phyloP scores from a whole-genome alignment of 1,140 invertebrate genomes.

The Cydia fagiglandana region DNA sequence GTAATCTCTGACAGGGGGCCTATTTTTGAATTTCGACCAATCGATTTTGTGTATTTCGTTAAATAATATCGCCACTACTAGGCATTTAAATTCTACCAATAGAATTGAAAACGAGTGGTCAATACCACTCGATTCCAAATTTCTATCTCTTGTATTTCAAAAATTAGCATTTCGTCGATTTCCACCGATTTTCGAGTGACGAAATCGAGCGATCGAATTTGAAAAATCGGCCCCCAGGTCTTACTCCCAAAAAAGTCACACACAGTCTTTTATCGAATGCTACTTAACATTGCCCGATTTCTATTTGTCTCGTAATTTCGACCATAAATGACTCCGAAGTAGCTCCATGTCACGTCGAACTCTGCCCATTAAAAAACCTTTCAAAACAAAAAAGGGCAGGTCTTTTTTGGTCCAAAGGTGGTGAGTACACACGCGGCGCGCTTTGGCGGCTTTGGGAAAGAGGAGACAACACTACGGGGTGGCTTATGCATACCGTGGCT shows the following conservation, averaged over 20 bases:
- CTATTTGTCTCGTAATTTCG: constrained; percentile 20
- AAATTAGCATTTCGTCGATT: no score
- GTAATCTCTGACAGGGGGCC: no score
- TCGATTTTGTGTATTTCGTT: no score
- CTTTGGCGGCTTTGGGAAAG: constrained; percentile 3
- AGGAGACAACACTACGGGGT: constrained; percentile 11
- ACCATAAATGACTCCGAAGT: constrained; percentile 27
- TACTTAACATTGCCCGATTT: constrained; percentile 10
- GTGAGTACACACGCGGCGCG: constrained; percentile 21
- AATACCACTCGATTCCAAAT: no score
- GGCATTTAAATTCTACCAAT: no score
- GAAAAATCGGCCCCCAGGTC: no score
- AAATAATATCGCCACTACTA: no score
- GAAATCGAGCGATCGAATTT: no score
- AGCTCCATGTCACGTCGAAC: constrained; percentile 18
- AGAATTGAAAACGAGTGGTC: no score
- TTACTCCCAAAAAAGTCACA: background rate
- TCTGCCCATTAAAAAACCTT: constrained; percentile 27
- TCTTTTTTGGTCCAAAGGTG: constrained; percentile 22
- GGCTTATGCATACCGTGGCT: background rate
- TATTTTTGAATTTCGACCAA: no score
- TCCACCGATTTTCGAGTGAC: no score
- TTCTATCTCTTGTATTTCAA: no score
- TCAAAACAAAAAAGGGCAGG: constrained; percentile 26
- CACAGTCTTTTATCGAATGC: background rate